Evolutionary conservation across 1,140 invertebrate genomes (phyloP).

Genomic region (Lordiphosa collinella): DNA sequence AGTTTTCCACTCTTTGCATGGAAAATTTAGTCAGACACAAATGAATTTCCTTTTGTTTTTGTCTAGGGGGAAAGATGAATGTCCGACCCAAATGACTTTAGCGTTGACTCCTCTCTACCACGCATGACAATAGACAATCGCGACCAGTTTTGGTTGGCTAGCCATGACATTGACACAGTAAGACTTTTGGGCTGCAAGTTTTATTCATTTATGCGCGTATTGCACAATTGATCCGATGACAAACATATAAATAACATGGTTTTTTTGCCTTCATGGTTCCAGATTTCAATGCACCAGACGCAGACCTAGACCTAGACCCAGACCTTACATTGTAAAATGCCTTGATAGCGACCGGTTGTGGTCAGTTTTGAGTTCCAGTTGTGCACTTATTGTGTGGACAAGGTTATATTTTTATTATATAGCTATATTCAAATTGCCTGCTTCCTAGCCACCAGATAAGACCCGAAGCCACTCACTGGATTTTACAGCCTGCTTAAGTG

Average conservation of each 20-base stretch:
- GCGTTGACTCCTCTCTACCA: too few relatives aligned
- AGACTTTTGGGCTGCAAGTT: constrained; percentile 35
- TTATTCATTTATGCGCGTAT: constrained; percentile 61
- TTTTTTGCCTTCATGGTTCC: neutral
- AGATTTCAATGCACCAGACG: constrained; percentile 4
- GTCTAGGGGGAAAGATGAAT: constrained; percentile 20
- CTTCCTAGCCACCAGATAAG: constrained; percentile 26
- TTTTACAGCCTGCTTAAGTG: constrained; percentile 12
- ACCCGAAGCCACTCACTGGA: neutral
- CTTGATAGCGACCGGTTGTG: constrained; percentile 67
- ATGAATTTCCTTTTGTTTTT: constrained; percentile 1
- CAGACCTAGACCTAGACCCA: constrained; percentile 48
- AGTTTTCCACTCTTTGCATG: constrained; percentile 66
- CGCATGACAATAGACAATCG: too few relatives aligned
- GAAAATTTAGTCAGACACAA: constrained; percentile 51
- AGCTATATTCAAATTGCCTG: constrained; percentile 32
- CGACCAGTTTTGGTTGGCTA: constrained; percentile 43
- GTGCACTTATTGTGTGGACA: constrained; percentile 43
- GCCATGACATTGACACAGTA: constrained; percentile 70
- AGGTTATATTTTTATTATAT: constrained; percentile 37
- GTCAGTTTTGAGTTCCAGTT: constrained; percentile 44
- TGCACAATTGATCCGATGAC: constrained; percentile 52
- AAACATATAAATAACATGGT: constrained; percentile 29
- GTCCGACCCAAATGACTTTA: neutral
- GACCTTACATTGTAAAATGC: constrained; percentile 49